Evolutionary conservation across 2,888 invertebrate species (phyloP), one percentile per base, ranked within the genome.

Genomic region (Elysia crispata): DNA sequence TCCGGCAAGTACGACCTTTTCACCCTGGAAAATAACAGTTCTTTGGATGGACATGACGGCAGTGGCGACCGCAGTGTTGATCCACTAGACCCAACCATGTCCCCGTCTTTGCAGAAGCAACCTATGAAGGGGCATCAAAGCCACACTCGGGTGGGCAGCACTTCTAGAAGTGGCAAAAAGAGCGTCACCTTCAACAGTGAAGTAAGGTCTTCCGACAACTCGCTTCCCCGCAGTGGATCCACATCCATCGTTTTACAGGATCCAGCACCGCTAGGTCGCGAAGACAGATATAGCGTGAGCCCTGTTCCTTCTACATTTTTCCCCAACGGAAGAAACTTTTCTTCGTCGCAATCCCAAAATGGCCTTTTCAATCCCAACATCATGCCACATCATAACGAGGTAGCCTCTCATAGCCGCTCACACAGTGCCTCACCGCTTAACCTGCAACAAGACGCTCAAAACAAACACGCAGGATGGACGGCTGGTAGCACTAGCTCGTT

Each of bases 141-240:
- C 41, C 73, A 64, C 6, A 23, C n/a, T 3, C 64, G 73, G 1
- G 13, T 50, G 1, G 79, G 79, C n/a, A 67, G 33, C 57, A 23
- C 28, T 18, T 23, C 28, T 6, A 74, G 62, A 62, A 62, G 66
- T 23, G 70, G 77, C n/a, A 82, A 82, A 54, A 82, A 82, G 54
- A 57, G 33, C 6, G 82, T 82, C 76, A 82, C 82, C 25, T 82
- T 82, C 60, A 74, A 82, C 70, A 80, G 75, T 64, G 80, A 80
- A n/a, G 62, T 80, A 1, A 67, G 69, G 25, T 60, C 69, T 8
- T 74, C 79, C 0, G 79, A 79, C 67, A 41, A 50, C 11, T 79
- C 79, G 66, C 33, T 50, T 31, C 20, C 31, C 13, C 41, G 11
- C 41, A 41, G 41, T 41, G 41, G 41, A 41, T 41, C 41, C 41